These are phyloP conservation scores for Seriola rivoliana DNA, from an alignment of 2,113 vertebrate genomes.

Conservation along the genomic window DNA sequence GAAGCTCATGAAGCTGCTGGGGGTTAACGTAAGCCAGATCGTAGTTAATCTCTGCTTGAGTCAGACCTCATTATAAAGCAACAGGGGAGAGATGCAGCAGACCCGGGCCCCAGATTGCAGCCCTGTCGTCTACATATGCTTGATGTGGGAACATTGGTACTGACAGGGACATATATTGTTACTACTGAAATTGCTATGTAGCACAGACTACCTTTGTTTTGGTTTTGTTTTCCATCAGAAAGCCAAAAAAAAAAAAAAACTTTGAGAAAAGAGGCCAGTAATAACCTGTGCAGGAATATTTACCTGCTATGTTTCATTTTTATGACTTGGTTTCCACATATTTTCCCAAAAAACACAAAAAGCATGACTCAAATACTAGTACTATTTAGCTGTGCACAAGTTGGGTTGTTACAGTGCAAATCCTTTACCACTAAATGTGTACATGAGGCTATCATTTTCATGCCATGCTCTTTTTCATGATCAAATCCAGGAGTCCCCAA, in stretches of 20 bases:
- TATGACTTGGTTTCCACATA: not conserved
- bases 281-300: conserved; percentile 3
- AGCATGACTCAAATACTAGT: not conserved
- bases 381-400: not conserved
- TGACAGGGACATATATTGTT: conserved; percentile 75
- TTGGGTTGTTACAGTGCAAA: not conserved
- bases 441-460: not conserved
- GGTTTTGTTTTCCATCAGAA: conserved; percentile 27
- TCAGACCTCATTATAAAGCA: conserved; percentile 79
- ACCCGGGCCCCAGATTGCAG: conserved; percentile 68
- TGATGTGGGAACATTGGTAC: conserved; percentile 76
- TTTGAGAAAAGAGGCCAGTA: conserved; percentile 1
- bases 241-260: conserved; percentile 6
- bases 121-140: conserved; percentile 67
- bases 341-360: not conserved
- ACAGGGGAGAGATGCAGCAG: conserved; percentile 79
- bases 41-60: conserved; percentile 73
- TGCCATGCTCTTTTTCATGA: not conserved
- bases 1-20: conserved; percentile 48
- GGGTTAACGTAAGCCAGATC: conserved; percentile 82
- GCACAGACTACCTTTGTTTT: conserved; percentile 68
- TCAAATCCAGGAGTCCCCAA: not conserved
- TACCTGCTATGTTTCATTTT: not conserved
- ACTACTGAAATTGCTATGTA: conserved; percentile 49
- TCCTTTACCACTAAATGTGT: not conserved